These are phyloP conservation scores for Cherax destructor DNA, from an alignment of 1,140 invertebrate species.

Conservation along the genomic window DNA sequence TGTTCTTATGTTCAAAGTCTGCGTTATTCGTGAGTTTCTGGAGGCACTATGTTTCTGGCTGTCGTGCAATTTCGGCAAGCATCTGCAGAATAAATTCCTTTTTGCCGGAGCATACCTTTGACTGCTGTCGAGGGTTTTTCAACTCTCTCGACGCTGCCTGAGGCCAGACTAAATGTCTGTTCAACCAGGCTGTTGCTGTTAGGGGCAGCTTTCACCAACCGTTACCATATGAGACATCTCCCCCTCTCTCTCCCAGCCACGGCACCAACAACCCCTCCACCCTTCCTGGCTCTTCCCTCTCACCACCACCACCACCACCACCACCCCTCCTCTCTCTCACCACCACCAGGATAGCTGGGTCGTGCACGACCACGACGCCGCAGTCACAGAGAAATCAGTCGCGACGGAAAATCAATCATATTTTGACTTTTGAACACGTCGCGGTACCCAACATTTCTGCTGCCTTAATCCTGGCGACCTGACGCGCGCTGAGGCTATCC, in stretches of 20 bases:
- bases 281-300: neutral
- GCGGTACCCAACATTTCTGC: neutral
- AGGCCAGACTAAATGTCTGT: too few relatives aligned
- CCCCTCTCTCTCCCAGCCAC: neutral
- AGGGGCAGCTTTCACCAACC: neutral
- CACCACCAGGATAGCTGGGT: neutral
- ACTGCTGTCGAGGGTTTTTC: too few relatives aligned
- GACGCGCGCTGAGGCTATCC: too few relatives aligned
- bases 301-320: neutral
- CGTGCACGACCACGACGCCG: neutral
- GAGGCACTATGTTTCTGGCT: too few relatives aligned
- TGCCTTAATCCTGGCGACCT: constrained; percentile 3
- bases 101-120: too few relatives aligned
- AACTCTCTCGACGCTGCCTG: too few relatives aligned
- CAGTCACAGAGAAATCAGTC: constrained; percentile 21
- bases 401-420: constrained; percentile 66
- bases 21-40: too few relatives aligned
- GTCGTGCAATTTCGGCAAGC: too few relatives aligned
- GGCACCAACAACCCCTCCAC: neutral
- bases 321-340: neutral
- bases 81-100: too few relatives aligned
- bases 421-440: constrained; percentile 63
- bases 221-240: neutral
- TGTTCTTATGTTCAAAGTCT: too few relatives aligned
- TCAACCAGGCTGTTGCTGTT: too few relatives aligned